These are phyloP conservation scores for Hirtodrosophila histrioides DNA, from an alignment of 2,888 invertebrate species.

Conservation along the genomic window DNA sequence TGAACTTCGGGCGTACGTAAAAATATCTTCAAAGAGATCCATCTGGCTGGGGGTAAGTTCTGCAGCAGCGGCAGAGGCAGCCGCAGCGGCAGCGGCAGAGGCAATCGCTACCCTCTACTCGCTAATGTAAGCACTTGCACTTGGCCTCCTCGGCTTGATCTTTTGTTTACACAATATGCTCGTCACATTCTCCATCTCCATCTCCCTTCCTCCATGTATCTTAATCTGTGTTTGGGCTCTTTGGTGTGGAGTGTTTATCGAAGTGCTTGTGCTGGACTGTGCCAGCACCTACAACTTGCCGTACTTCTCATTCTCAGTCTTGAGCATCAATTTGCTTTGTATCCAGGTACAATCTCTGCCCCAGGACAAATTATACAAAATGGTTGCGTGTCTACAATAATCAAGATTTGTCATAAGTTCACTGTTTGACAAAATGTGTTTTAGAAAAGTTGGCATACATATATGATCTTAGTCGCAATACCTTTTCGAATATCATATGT, in stretches of 20 bases:
- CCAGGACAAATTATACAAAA: neutral
- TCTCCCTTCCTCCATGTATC: neutral
- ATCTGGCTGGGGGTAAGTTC: conserved; percentile 14
- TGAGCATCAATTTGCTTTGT: conserved; percentile 35
- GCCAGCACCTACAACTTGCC: conserved; percentile 27
- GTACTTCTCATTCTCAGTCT: conserved; percentile 22
- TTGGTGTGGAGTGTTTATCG: conserved; percentile 25
- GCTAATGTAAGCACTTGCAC: conserved; percentile 69
- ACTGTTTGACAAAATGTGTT: no score
- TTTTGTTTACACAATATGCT: conserved; percentile 68
- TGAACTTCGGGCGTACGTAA: conserved; percentile 50
- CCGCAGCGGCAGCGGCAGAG: neutral
- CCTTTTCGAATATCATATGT: no score
- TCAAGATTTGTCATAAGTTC: no score
- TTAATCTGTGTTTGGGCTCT: neutral
- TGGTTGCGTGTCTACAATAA: no score
- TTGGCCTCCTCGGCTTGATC: conserved; percentile 46
- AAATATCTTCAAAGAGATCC: conserved; percentile 66
- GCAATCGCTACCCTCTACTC: conserved; percentile 59
- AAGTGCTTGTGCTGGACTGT: conserved; percentile 19
- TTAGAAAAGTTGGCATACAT: no score
- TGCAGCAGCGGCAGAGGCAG: conserved; percentile 3
- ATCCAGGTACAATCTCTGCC: conserved; percentile 15
- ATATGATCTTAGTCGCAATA: no score
- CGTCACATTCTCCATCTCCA: conserved; percentile 27